Base-by-base conservation (phyloP, 2,888 invertebrate genomes). In the Linnaemya tessellans region DNA sequence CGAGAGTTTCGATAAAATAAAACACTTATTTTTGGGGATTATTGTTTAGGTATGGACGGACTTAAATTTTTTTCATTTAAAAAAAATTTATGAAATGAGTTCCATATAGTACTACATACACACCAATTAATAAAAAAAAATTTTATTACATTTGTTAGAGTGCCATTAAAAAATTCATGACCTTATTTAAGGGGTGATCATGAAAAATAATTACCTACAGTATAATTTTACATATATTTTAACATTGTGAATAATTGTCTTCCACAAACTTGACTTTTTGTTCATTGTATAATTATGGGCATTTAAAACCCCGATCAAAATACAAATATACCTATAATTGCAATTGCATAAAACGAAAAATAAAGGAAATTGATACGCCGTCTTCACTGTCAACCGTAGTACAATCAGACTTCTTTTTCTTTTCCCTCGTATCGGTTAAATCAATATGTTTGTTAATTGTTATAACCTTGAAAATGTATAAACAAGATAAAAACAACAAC, bases 381-480 rank as follows among this genome's bases (percentile, higher is more conserved):
- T 20, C 22, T 15, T 41, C 15, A 11, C 5, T 22, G 60, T 46
- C 46, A 46, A 15, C 46, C 18, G 7, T 13, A 41, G n/a, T 13
- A 43, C 20, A 62, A 62, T 20, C 1, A 64, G 62, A 41, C 25
- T 46, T 15, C 15, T 46, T 46, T 46, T 0, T n/a, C 22, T 8
- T 67, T 46, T 22, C 22, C 8, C 20, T 41, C 15, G 0, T 30
- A 58, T 30, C 25, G 3, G 18, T 30, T 30, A 65, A 56, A 75
- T 30, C 56, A 56, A 74, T 58, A 46, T 60, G 20, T 49, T 60
- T 54, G 25, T 56, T 46, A 77, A 82, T 71, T 75, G 38, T 71
- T 56, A 75, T 71, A 84, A 84, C 80, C 84, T 84, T 84, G 84
- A 80, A 80, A 82, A 71, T 65, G 60, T 46, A 65, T 46, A 65